These are phyloP conservation scores for Mesocentrotus franciscanus DNA, from an alignment of 53 echinoderm and acorn worm species.

Conservation along the genomic window DNA sequence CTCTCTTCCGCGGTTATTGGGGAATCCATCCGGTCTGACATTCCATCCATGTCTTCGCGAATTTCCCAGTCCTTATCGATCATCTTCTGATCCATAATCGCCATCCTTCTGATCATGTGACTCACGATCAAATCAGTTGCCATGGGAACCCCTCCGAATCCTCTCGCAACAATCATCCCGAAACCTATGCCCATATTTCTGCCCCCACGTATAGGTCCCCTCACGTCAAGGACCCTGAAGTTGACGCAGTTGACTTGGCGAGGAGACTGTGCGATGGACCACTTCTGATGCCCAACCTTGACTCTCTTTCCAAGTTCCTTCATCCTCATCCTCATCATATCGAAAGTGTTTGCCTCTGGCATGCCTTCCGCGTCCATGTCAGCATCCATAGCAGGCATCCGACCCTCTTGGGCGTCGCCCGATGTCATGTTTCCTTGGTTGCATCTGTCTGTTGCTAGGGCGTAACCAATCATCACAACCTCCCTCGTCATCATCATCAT, in stretches of 20 bases:
- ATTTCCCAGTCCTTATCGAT: not conserved
- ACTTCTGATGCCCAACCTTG: conserved; percentile 14
- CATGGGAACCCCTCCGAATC: not conserved
- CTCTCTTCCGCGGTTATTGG: not conserved
- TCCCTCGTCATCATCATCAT: not conserved
- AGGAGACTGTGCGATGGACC: conserved; percentile 39
- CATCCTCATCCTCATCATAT: conserved; percentile 37
- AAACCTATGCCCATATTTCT: not conserved
- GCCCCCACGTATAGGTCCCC: not conserved
- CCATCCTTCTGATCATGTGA: not conserved
- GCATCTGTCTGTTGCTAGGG: conserved; percentile 15
- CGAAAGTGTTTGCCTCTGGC: not conserved
- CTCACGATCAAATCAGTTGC: not conserved
- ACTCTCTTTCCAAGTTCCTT: not conserved
- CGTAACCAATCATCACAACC: not conserved
- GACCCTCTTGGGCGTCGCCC: not conserved
- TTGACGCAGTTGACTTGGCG: conserved; percentile 24
- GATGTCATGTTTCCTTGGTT: not conserved
- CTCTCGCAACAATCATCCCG: conserved; percentile 35
- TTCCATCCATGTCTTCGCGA: not conserved
- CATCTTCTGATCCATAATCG: not conserved
- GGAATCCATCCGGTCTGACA: not conserved
- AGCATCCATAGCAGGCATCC: not conserved
- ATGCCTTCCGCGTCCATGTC: not conserved
- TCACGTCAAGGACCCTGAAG: conserved; percentile 9